Evolutionary conservation across 2,888 invertebrate genomes (phyloP).

Genomic region (Phengaris alcon): DNA sequence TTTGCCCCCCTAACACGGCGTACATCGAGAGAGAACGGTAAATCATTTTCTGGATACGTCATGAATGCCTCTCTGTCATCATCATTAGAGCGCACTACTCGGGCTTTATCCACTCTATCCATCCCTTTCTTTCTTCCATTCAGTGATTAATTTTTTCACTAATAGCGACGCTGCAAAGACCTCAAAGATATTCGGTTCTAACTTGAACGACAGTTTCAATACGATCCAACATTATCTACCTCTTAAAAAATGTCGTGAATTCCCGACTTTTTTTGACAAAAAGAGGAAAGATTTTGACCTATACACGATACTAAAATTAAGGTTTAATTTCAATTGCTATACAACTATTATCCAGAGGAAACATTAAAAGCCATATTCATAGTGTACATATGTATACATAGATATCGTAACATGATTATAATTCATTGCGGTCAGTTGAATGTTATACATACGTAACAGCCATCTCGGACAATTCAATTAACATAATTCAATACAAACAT

Average conservation of each 20-base stretch:
- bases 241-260: background rate
- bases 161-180: slow-evolving; percentile 37
- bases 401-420: background rate
- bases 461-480: slow-evolving; percentile 12
- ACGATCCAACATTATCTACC: background rate
- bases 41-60: slow-evolving; percentile 77
- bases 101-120: slow-evolving; percentile 67
- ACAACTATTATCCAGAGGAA: background rate
- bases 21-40: slow-evolving; percentile 75
- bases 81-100: slow-evolving; percentile 75
- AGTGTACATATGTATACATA: too few relatives aligned
- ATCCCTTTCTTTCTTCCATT: slow-evolving; percentile 59
- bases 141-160: slow-evolving; percentile 49
- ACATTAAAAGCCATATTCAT: too few relatives aligned
- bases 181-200: background rate
- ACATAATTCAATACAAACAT: slow-evolving; percentile 12
- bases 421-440: background rate
- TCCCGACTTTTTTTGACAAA: background rate
- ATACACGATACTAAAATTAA: background rate
- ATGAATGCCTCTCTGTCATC: slow-evolving; percentile 78
- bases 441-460: background rate
- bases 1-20: slow-evolving; percentile 66
- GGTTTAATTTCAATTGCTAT: background rate
- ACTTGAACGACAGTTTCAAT: background rate
- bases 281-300: background rate